A percentile compares a stretch with the other conserved stretches of the same genome.
Conservation (phyloP, 53 echinoderm and acorn worm species). For the Apostichopus leukothele region DNA sequence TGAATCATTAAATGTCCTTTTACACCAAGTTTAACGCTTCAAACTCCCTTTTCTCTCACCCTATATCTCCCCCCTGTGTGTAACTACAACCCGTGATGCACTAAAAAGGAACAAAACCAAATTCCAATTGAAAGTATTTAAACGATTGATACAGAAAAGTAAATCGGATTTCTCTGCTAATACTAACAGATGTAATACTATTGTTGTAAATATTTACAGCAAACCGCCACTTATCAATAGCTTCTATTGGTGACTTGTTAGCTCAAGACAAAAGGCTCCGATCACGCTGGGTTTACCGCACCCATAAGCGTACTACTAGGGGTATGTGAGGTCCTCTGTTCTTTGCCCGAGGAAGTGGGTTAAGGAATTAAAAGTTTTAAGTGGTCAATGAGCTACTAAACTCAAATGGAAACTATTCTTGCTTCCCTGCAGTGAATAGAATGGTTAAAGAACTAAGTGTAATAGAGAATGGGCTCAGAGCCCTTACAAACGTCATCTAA, state of each 20-base stretch:
- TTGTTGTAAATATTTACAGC: slow-evolving; percentile 38
- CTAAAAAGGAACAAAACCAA: background rate
- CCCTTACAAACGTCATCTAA: background rate
- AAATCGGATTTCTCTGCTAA: background rate
- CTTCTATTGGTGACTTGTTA: background rate
- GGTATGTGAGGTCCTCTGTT: slow-evolving; percentile 7
- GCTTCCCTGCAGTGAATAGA: slow-evolving; percentile 12
- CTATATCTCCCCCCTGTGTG: background rate
- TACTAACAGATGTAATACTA: slow-evolving; percentile 30
- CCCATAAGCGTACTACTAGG: background rate
- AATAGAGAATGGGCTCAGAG: slow-evolving; percentile 14
- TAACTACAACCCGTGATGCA: background rate
- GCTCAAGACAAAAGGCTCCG: background rate
- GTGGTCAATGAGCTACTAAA: slow-evolving; percentile 17
- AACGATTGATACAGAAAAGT: background rate
- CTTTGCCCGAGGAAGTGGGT: slow-evolving; percentile 39
- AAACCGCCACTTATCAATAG: background rate
- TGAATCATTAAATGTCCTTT: background rate
- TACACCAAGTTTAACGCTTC: background rate
- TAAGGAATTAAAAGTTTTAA: slow-evolving; percentile 16
- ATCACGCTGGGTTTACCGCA: background rate
- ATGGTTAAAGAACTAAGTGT: background rate
- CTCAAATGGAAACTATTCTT: background rate
- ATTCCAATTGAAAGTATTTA: background rate
- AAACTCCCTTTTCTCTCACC: background rate